These are phyloP conservation scores for Drosophila longiperda DNA, from an alignment of 2,888 invertebrate genomes.

Conservation along the genomic window DNA sequence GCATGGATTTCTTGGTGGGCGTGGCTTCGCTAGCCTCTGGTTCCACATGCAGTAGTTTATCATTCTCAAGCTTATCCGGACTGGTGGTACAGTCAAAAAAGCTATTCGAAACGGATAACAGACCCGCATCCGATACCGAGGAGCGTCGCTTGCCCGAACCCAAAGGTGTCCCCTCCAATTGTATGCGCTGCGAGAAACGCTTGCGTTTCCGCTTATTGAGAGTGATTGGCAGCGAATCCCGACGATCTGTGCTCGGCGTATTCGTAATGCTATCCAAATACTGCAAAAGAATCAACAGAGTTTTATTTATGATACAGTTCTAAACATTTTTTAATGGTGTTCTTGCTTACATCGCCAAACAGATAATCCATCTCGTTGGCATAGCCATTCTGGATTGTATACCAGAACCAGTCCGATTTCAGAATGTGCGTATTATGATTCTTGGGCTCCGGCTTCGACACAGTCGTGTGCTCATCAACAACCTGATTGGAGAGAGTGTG, in stretches of 20 bases:
- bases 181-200: slow-evolving; percentile 87
- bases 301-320: not conserved
- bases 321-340: not conserved
- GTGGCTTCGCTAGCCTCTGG: slow-evolving; percentile 78
- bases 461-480: slow-evolving; percentile 92
- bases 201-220: slow-evolving; percentile 91
- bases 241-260: slow-evolving; percentile 85
- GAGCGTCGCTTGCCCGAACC: slow-evolving; percentile 90
- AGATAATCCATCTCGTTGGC: slow-evolving; percentile 96
- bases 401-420: slow-evolving; percentile 99
- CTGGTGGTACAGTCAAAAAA: slow-evolving; percentile 95
- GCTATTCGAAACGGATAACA: slow-evolving; percentile 92
- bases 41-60: slow-evolving; percentile 79
- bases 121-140: slow-evolving; percentile 93
- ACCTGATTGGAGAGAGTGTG: slow-evolving; percentile 87
- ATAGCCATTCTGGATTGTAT: slow-evolving; percentile 97
- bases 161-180: slow-evolving; percentile 84
- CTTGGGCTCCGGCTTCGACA: slow-evolving; percentile 90
- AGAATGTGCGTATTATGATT: slow-evolving; percentile 90
- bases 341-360: slow-evolving; percentile 91
- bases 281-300: slow-evolving; percentile 49
- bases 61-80: slow-evolving; percentile 88
- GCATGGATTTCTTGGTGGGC: slow-evolving; percentile 84
- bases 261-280: slow-evolving; percentile 85
- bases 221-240: slow-evolving; percentile 86